Conservation (phyloP, 2,797 vertebrate species). For the Pygocentrus nattereri region DNA sequence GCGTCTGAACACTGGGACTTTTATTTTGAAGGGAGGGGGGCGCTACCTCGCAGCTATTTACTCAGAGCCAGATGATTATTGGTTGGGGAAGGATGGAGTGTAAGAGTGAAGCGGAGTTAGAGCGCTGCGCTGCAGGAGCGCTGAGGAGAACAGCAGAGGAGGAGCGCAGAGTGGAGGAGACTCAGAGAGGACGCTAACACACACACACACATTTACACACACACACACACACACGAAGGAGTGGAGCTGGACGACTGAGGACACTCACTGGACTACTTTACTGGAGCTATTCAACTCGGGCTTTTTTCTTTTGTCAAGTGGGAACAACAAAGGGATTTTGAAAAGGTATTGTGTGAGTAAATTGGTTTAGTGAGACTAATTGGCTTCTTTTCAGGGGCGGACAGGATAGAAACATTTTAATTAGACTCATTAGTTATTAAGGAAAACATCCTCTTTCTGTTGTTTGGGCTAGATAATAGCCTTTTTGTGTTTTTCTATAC, state of each 20-base stretch:
- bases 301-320: conserved; percentile 56
- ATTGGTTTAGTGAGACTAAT: conserved; percentile 57
- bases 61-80: conserved; percentile 93
- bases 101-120: conserved; percentile 94
- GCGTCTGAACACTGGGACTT: conserved; percentile 68
- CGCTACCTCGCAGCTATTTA: conserved; percentile 97
- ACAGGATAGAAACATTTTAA: not conserved
- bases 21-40: conserved; percentile 88
- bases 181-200: conserved; percentile 65
- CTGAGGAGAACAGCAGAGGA: conserved; percentile 81
- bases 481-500: not conserved
- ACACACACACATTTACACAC: conserved; percentile 11
- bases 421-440: not conserved
- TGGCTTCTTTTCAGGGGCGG: conserved; percentile 33
- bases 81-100: conserved; percentile 90
- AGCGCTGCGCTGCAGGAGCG: conserved; percentile 85
- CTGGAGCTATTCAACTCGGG: conserved; percentile 53
- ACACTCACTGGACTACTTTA: conserved; percentile 53
- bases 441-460: not conserved
- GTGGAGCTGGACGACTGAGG: conserved; percentile 35
- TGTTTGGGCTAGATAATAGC: not conserved
- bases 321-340: conserved; percentile 72
- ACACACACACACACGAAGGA: conserved; percentile 42
- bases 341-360: conserved; percentile 66
- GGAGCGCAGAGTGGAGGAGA: conserved; percentile 73